Conservation (phyloP, 1,140 invertebrate genomes). For the Drosophila dunni region DNA sequence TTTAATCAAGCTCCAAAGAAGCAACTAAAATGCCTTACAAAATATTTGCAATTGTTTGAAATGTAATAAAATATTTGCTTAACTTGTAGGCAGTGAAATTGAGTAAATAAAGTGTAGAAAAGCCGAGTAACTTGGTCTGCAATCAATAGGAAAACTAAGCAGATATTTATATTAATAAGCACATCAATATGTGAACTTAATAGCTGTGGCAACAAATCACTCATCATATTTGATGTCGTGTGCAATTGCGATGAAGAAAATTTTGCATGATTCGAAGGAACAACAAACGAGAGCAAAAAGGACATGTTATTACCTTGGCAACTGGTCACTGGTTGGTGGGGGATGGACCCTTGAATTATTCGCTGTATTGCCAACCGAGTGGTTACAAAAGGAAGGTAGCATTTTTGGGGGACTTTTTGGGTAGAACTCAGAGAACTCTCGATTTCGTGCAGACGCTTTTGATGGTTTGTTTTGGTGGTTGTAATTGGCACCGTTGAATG, state of each 20-base stretch:
- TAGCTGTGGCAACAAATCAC: background rate
- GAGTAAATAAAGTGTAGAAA: too few species aligned
- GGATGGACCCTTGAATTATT: background rate
- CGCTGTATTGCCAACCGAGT: background rate
- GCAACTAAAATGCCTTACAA: too few species aligned
- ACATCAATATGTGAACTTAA: background rate
- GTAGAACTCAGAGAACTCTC: background rate
- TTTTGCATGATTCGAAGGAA: background rate
- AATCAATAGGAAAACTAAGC: too few species aligned
- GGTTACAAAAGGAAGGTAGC: background rate
- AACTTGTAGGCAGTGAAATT: too few species aligned
- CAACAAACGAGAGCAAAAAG: background rate
- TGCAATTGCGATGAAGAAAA: background rate
- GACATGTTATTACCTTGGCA: conserved; percentile 6
- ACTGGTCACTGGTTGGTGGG: background rate
- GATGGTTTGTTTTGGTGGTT: conserved; percentile 28
- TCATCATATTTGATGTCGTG: background rate
- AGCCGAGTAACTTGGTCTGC: too few species aligned
- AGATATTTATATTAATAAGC: too few species aligned
- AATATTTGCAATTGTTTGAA: too few species aligned
- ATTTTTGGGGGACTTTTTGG: background rate
- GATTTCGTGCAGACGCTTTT: conserved; percentile 27
- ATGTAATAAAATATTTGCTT: too few species aligned
- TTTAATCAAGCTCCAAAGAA: too few species aligned
- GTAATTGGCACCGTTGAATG: conserved; percentile 45